phyloP scores from a whole-genome alignment of 2,888 invertebrate genomes.

The Xylocampa areola region DNA sequence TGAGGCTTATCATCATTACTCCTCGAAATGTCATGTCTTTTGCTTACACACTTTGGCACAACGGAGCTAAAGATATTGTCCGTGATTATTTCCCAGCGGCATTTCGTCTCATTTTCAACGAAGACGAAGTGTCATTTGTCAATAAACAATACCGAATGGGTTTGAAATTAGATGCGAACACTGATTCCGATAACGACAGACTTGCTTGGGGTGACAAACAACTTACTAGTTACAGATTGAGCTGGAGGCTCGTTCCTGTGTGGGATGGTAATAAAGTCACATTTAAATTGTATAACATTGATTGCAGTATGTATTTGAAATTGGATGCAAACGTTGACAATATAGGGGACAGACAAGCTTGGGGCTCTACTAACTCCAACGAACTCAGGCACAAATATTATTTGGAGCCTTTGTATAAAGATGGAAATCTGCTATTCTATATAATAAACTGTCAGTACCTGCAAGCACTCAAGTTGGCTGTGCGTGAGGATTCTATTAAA shows the following conservation, averaged over 20 bases:
- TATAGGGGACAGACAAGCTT: slow-evolving; percentile 55
- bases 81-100: slow-evolving; percentile 55
- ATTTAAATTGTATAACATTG: slow-evolving; percentile 60
- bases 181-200: slow-evolving; percentile 50
- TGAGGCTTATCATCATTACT: no score
- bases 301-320: slow-evolving; percentile 60
- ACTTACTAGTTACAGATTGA: slow-evolving; percentile 41
- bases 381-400: slow-evolving; percentile 52
- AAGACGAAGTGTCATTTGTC: slow-evolving; percentile 56
- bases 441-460: slow-evolving; percentile 57
- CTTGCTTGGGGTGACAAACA: slow-evolving; percentile 57
- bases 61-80: no score
- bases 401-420: slow-evolving; percentile 53
- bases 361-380: slow-evolving; percentile 47
- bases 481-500: slow-evolving; percentile 27
- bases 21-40: no score
- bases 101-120: slow-evolving; percentile 55
- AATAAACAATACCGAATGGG: slow-evolving; percentile 47
- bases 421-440: slow-evolving; percentile 56
- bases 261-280: slow-evolving; percentile 49
- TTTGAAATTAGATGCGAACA: slow-evolving; percentile 53
- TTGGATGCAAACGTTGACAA: slow-evolving; percentile 48
- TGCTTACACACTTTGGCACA: no score
- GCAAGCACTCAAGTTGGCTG: slow-evolving; percentile 57
- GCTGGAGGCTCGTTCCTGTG: slow-evolving; percentile 61